phyloP scores from a whole-genome alignment of 1,140 invertebrate species.

The Bombus confusus region DNA sequence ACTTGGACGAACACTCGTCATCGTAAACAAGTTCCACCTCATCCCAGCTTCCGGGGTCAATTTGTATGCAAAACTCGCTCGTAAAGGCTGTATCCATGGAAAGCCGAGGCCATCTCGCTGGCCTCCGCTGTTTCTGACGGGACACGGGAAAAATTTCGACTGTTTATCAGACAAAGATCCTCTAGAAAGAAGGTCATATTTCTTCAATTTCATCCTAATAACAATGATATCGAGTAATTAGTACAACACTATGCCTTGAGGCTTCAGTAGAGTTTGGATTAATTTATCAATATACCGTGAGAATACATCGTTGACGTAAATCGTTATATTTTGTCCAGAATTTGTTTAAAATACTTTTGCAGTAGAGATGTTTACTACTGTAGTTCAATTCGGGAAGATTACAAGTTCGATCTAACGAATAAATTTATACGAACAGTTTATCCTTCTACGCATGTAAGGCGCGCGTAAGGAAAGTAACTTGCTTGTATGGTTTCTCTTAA shows the following conservation, averaged over 20 bases:
- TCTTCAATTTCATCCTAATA: not conserved
- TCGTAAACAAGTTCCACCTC: constrained; percentile 60
- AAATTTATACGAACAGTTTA: not conserved
- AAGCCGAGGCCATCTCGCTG: not conserved
- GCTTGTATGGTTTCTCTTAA: constrained; percentile 9
- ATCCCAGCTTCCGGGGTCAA: constrained; percentile 42
- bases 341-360: not conserved
- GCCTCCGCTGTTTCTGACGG: not conserved
- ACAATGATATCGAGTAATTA: not conserved
- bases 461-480: not conserved
- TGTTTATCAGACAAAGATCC: not conserved
- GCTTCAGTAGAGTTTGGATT: not conserved
- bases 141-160: constrained; percentile 12
- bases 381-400: not conserved
- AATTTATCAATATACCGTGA: no score
- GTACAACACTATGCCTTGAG: not conserved
- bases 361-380: not conserved
- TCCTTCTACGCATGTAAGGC: no score
- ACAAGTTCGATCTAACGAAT: not conserved
- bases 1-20: constrained; percentile 65
- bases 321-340: no score
- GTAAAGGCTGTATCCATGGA: constrained; percentile 47
- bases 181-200: no score
- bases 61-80: constrained; percentile 68
- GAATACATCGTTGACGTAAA: not conserved